These are phyloP conservation scores for Nudaria mundana DNA, from an alignment of 2,888 invertebrate species.

Conservation along the genomic window DNA sequence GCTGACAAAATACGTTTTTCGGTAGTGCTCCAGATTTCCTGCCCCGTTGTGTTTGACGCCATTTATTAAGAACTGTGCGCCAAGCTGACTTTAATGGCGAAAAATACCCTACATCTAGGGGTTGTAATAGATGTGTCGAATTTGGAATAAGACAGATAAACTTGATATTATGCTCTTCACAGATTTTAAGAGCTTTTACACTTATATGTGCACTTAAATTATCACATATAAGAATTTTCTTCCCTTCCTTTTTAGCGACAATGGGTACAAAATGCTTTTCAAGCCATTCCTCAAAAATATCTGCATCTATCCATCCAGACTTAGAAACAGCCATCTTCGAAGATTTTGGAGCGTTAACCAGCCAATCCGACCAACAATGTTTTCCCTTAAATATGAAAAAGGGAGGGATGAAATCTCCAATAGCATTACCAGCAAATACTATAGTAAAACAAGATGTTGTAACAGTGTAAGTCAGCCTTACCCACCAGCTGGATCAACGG, in stretches of 20 bases:
- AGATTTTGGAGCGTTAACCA: neutral
- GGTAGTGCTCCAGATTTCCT: too few species aligned
- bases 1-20: too few species aligned
- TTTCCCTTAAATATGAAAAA: too few species aligned
- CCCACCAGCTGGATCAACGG: too few species aligned
- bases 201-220: slow-evolving; percentile 11
- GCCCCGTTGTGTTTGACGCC: too few species aligned
- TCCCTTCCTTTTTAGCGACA: neutral
- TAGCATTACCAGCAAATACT: too few species aligned
- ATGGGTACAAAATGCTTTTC: too few species aligned
- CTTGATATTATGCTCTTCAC: slow-evolving; percentile 14
- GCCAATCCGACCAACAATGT: neutral
- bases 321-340: slow-evolving; percentile 1
- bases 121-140: slow-evolving; percentile 17
- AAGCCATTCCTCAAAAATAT: neutral
- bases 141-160: slow-evolving; percentile 15
- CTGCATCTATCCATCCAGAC: neutral
- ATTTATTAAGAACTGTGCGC: neutral
- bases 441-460: too few species aligned
- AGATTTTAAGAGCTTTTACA: slow-evolving; percentile 6
- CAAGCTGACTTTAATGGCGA: neutral
- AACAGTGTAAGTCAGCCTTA: too few species aligned
- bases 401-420: too few species aligned
- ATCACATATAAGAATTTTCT: slow-evolving; percentile 2
- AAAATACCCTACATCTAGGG: slow-evolving; percentile 19